Evolutionary conservation across 2,888 invertebrate genomes (phyloP).

Genomic region (Crepidodera aurea): DNA sequence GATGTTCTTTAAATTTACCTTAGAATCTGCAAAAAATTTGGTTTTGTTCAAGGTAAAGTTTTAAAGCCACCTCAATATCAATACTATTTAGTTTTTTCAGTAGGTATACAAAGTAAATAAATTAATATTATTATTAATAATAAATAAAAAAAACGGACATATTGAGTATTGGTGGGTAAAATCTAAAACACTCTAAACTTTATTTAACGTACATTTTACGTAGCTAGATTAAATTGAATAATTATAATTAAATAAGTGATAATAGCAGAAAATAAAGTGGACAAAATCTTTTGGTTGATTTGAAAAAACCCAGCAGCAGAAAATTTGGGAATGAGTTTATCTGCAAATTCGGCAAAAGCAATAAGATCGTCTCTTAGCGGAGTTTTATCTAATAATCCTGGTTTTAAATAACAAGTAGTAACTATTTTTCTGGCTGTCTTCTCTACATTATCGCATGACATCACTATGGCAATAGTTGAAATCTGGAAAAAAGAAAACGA

Average conservation of each 20-base stretch:
- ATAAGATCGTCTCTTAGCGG: slow-evolving; percentile 30
- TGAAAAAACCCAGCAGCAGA: slow-evolving; percentile 40
- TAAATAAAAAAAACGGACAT: no score
- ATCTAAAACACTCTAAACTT: no score
- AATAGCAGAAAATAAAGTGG: slow-evolving; percentile 33
- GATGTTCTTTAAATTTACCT: no score
- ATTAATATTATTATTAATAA: no score
- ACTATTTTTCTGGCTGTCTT: slow-evolving; percentile 30
- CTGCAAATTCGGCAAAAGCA: slow-evolving; percentile 26
- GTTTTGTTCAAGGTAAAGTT: no score
- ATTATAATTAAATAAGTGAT: slow-evolving; percentile 39
- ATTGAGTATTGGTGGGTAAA: no score
- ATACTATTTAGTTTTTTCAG: no score
- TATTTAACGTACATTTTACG: slow-evolving; percentile 2
- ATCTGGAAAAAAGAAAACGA: slow-evolving; percentile 26
- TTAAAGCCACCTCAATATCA: no score
- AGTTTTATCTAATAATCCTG: slow-evolving; percentile 32
- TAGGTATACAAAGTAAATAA: no score
- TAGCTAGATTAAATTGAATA: slow-evolving; percentile 36
- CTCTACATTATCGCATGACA: slow-evolving; percentile 37
- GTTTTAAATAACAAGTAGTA: slow-evolving; percentile 32
- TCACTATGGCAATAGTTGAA: slow-evolving; percentile 35
- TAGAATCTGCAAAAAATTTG: no score
- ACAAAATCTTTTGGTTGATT: slow-evolving; percentile 35
- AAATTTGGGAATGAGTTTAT: slow-evolving; percentile 33